Evolutionary conservation across 92 coral and sea anemone genomes (phyloP).

Genomic region (Heteractis magnifica): DNA sequence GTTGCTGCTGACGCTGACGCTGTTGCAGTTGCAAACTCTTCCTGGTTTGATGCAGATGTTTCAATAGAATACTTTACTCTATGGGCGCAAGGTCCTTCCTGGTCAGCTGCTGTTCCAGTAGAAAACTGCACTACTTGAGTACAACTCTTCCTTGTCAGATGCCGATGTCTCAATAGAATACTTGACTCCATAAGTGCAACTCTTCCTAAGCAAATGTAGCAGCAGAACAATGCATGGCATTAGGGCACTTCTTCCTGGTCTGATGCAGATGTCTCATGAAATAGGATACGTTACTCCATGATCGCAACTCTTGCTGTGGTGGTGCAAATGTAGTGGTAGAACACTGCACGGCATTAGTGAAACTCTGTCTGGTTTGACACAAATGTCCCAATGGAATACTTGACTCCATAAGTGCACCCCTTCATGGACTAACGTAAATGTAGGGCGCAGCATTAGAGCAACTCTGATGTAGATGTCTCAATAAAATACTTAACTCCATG

Average conservation of each 20-base stretch:
- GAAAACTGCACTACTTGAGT: background rate
- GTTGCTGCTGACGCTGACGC: no score
- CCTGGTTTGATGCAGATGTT: background rate
- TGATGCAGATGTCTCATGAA: background rate
- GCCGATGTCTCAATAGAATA: no score
- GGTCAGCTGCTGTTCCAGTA: background rate
- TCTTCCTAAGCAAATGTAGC: no score
- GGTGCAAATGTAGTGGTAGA: background rate
- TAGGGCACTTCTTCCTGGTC: background rate
- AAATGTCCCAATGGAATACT: no score
- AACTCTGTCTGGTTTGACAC: background rate
- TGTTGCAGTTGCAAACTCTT: background rate
- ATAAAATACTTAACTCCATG: background rate
- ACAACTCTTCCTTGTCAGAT: background rate
- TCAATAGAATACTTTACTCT: background rate
- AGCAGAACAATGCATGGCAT: no score
- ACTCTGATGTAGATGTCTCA: background rate
- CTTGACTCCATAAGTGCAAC: no score
- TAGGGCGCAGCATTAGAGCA: no score
- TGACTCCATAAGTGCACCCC: no score
- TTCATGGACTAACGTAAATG: no score
- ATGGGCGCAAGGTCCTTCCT: background rate
- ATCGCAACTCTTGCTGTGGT: background rate
- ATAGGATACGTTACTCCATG: background rate
- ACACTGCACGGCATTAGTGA: background rate